Conservation (phyloP, 2,888 invertebrate genomes). For the Orchestes rusci region DNA sequence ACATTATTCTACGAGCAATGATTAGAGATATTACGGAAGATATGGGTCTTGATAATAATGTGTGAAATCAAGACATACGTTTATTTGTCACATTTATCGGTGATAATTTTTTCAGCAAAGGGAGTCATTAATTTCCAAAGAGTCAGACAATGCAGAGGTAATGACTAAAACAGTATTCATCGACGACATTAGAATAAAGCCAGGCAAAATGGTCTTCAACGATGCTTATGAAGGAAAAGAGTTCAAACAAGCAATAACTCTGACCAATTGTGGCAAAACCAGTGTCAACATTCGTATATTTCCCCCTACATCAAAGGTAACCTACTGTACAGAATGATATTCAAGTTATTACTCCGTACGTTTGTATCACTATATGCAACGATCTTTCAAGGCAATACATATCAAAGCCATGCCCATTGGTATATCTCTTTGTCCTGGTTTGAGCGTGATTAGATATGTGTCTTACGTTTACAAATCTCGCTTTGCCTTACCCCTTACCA, state of each 20-base stretch:
- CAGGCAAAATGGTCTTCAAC: conserved; percentile 40
- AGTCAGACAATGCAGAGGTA: too few relatives aligned
- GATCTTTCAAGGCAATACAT: conserved; percentile 40
- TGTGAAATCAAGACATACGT: too few relatives aligned
- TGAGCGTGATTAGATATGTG: conserved; percentile 38
- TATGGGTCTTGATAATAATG: too few relatives aligned
- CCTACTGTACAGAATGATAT: not conserved
- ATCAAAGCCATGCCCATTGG: conserved; percentile 32
- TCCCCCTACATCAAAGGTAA: conserved; percentile 41
- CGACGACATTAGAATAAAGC: conserved; percentile 38
- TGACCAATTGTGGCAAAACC: conserved; percentile 40
- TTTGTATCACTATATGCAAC: too few relatives aligned
- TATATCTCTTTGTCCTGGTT: conserved; percentile 38
- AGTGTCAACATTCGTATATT: conserved; percentile 38
- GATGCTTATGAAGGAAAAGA: conserved; percentile 43
- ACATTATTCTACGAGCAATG: too few relatives aligned
- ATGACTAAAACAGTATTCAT: not conserved
- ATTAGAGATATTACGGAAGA: too few relatives aligned
- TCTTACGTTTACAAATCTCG: conserved; percentile 38
- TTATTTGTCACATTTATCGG: too few relatives aligned
- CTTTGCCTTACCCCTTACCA: conserved; percentile 32
- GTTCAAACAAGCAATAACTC: conserved; percentile 35
- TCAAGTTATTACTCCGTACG: not conserved
- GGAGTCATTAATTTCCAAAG: too few relatives aligned
- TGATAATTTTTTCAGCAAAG: too few relatives aligned